phyloP scores from a whole-genome alignment of 1,140 invertebrate species.

The Paramacrobiotus metropolitanus region DNA sequence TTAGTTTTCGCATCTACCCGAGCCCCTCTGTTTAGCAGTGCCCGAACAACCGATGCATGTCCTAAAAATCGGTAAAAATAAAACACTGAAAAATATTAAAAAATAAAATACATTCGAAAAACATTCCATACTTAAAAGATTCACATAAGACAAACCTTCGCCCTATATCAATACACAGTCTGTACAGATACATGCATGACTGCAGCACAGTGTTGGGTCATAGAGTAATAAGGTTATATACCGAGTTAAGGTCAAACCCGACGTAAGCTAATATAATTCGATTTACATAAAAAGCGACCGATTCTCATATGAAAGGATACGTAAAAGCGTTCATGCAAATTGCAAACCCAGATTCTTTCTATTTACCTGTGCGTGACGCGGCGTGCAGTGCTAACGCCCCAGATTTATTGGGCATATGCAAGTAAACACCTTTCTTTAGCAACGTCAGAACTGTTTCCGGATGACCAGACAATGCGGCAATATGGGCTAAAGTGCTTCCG shows the following conservation, averaged over 20 bases:
- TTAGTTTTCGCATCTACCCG: conserved; percentile 81
- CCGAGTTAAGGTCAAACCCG: too few relatives aligned
- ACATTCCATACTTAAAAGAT: background rate
- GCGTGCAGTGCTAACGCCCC: background rate
- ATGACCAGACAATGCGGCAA: conserved; percentile 81
- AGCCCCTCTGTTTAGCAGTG: conserved; percentile 77
- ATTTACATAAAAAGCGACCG: too few relatives aligned
- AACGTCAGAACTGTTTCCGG: conserved; percentile 95
- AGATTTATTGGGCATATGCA: conserved; percentile 93
- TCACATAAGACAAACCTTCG: background rate
- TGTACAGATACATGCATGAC: background rate
- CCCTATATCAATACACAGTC: background rate
- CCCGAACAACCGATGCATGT: conserved; percentile 89
- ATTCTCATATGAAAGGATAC: too few relatives aligned
- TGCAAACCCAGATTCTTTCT: background rate
- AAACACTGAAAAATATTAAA: background rate
- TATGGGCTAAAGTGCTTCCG: conserved; percentile 92
- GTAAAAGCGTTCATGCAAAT: background rate
- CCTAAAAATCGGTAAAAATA: conserved; percentile 29
- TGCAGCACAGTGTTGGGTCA: background rate
- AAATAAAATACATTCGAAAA: background rate
- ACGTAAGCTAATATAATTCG: too few relatives aligned
- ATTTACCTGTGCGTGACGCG: background rate
- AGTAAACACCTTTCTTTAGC: conserved; percentile 92
- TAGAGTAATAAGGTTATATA: background rate